Percentiles rank a stretch among this genome's conserved stretches.
These are phyloP conservation scores for Acronicta alni DNA, from an alignment of 2,888 invertebrate genomes.

Conservation along the genomic window DNA sequence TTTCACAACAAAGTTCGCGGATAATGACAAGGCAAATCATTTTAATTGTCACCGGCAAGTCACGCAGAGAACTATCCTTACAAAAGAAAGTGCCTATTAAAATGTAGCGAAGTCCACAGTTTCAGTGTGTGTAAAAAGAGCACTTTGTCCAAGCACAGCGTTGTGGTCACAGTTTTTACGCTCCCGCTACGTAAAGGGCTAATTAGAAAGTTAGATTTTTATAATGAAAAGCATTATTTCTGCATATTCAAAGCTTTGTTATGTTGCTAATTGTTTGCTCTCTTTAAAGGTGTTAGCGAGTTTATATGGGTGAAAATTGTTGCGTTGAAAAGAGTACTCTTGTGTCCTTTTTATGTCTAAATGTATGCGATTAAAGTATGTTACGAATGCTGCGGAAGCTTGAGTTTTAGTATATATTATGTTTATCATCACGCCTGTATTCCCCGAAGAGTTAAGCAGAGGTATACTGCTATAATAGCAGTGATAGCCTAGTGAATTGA, in stretches of 20 bases:
- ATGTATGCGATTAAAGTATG: conserved; percentile 32
- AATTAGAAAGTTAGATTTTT: conserved; percentile 79
- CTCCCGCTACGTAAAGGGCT: conserved; percentile 66
- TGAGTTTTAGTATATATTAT: not conserved
- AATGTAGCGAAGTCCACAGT: conserved; percentile 45
- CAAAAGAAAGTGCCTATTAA: not conserved
- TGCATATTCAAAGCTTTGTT: conserved; percentile 55
- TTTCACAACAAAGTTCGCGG: too few species aligned
- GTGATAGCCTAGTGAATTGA: too few species aligned
- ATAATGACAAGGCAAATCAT: not conserved
- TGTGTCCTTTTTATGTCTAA: conserved; percentile 21
- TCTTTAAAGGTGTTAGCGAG: conserved; percentile 53
- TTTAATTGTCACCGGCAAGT: not conserved
- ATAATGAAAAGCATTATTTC: conserved; percentile 64
- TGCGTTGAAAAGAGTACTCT: conserved; percentile 13
- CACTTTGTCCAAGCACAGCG: conserved; percentile 67
- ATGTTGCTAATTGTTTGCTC: conserved; percentile 51
- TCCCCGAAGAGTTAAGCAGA: too few species aligned
- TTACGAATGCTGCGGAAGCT: conserved; percentile 14
- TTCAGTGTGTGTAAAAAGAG: conserved; percentile 46
- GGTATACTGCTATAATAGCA: too few species aligned
- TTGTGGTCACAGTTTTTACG: conserved; percentile 68
- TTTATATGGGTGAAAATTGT: conserved; percentile 31
- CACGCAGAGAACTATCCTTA: too few species aligned
- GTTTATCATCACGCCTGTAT: too few species aligned